Base-by-base conservation (phyloP, 2,113 vertebrate species). In the Ptychochromis oligacanthus region DNA sequence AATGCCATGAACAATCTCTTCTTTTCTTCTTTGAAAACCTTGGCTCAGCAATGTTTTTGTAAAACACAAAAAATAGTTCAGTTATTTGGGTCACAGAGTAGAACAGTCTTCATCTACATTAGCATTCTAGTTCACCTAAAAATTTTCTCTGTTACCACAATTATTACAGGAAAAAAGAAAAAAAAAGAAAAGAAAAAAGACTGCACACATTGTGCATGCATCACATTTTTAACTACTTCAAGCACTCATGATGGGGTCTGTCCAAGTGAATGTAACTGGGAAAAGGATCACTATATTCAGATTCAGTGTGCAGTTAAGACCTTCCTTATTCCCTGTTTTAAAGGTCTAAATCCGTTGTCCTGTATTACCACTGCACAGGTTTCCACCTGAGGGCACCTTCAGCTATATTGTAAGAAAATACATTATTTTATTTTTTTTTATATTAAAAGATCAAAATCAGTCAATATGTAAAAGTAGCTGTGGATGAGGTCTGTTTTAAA, bases 401-500 rank as follows among this genome's bases (percentile, higher is more conserved):
- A 67, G 38, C 38, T 28, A 18, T 70, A 17, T 24, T 20, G 43
- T 49, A 10, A 52, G 43, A 52, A 2, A 3, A 52, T 40, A 40
- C 13, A 5, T 49, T 18, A 20, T 3, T 1, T 43, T 43, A 31
- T 2, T 31, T 36, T 26, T 52, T 52, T 52, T 52, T 20, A 70
- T 46, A 70, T 52, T 52, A 52, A 70, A 70, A 46, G 5, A 46
- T 15, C 5, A 80, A 65, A 78, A 52, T 20, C 2, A 34, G 12
- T 49, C 6, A 2, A 2, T 52, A 38, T 62, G 56, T n/a, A n/a
- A n/a, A n/a, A 40, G 36, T 10, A 38, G 28, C 34, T 5, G 12
- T 74, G 14, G 77, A 75, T 84, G 67, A 83, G 43, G 72, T 49
- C 28, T 82, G 59, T 78, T 72, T 82, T 86, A 80, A 90, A 87